Base-by-base conservation (phyloP, 1,140 invertebrate species). In the Gonioctena quinquepunctata region DNA sequence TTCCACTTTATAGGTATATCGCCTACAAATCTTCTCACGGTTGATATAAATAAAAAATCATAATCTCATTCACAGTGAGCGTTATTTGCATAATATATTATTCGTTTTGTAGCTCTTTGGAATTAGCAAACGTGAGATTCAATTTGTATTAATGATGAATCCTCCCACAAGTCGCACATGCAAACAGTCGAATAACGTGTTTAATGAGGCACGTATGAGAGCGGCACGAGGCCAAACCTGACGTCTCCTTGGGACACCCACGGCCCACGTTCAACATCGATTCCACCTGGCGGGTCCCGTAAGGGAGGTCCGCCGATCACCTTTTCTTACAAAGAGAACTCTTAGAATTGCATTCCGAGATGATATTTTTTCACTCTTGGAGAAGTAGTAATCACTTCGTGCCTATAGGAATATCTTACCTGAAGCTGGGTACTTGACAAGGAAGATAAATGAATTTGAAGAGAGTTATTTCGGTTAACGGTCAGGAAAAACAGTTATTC, bases 101-200 rank as follows among this genome's bases (percentile, higher is more conserved):
- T 42, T 42, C 33, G 33, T 42, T 42, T n/a, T 42, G 33, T 42
- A 11, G 13, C 33, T 42, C 11, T 13, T 16, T 1, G 3, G 64
- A 72, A 72, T 66, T 72, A 68, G 70, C 66, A 42, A 68, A 72
- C 70, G 66, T 59, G 70, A 68, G 70, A 72, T 63, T 68, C 70
- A 72, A 72, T 72, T 72, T 72, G 70, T 64, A 59, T 72, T 68
- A 64, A 66, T 72, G 68, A 72, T 68, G 70, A 72, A 72, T 68
- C 65, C 70, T 66, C 70, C 70, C 56, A 68, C 70, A 65, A 62
- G 33, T 60, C 60, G 62, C 33, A 27, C 59, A 61, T 65, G 57
- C 48, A 62, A 28, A 61, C 25, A 61, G 27, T 18, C 11, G 22
- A 61, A 61, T 26, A 27, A 61, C 27, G 59, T 61, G 25, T 33